These are phyloP conservation scores for Nemurella pictetii DNA, from an alignment of 2,888 invertebrate genomes.

Conservation along the genomic window DNA sequence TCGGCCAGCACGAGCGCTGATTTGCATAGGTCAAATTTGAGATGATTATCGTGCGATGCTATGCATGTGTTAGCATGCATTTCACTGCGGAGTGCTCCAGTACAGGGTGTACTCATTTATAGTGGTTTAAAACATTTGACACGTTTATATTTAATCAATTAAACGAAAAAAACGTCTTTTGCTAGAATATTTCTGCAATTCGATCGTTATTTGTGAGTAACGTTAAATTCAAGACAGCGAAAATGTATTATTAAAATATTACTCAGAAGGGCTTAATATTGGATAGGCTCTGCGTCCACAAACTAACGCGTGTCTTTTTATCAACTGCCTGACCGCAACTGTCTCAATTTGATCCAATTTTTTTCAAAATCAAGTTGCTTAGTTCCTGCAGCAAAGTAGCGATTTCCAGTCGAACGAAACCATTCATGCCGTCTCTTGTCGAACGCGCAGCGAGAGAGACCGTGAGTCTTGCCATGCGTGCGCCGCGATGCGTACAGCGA, in stretches of 20 bases:
- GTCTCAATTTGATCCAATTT: background rate
- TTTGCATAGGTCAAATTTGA: conserved; percentile 27
- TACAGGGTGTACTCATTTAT: too few species aligned
- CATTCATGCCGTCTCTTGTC: background rate
- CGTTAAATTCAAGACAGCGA: too few species aligned
- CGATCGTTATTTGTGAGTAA: too few species aligned
- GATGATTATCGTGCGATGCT: background rate
- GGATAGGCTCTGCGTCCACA: too few species aligned
- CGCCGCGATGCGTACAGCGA: conserved; percentile 15
- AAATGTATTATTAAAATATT: too few species aligned
- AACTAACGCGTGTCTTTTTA: too few species aligned
- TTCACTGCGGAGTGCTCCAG: background rate
- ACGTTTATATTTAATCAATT: too few species aligned
- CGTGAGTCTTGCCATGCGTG: background rate
- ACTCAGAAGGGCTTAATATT: too few species aligned
- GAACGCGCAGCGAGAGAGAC: background rate
- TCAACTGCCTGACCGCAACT: background rate
- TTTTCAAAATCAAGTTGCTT: background rate
- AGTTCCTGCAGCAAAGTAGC: background rate
- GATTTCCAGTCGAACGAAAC: background rate
- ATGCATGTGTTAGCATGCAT: background rate
- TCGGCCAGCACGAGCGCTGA: background rate
- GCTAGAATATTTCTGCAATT: background rate
- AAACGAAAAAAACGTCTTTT: too few species aligned
- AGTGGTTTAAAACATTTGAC: too few species aligned